These are phyloP conservation scores for Eupithecia subfuscata DNA, from an alignment of 2,888 invertebrate species.

Conservation along the genomic window DNA sequence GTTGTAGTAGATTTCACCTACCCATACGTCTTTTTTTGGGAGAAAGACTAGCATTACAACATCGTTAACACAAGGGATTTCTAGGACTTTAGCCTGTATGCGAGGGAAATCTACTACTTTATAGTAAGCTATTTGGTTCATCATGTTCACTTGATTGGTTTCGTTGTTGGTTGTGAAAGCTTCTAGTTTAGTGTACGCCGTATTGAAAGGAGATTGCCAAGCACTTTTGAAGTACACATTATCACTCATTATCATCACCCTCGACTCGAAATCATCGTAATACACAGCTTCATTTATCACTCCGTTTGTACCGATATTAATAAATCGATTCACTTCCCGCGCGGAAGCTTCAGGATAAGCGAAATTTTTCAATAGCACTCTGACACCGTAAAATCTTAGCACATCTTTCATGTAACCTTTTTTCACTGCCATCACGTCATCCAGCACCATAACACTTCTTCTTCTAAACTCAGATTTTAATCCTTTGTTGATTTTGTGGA, in stretches of 20 bases:
- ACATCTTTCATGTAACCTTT: conserved; percentile 52
- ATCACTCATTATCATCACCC: conserved; percentile 61
- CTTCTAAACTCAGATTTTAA: conserved; percentile 50
- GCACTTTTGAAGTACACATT: conserved; percentile 59
- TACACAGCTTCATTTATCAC: conserved; percentile 51
- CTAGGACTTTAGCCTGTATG: conserved; percentile 61
- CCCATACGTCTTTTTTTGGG: conserved; percentile 49
- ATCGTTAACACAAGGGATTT: conserved; percentile 55
- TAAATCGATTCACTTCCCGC: conserved; percentile 51
- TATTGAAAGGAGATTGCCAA: conserved; percentile 64
- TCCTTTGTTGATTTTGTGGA: conserved; percentile 55
- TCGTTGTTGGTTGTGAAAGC: conserved; percentile 45
- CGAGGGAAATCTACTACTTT: conserved; percentile 53
- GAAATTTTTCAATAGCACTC: conserved; percentile 59
- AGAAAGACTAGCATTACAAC: conserved; percentile 65
- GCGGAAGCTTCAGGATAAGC: conserved; percentile 52
- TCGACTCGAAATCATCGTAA: conserved; percentile 58
- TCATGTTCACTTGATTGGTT: conserved; percentile 64
- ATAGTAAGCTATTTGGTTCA: conserved; percentile 62
- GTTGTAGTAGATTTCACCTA: conserved; percentile 59
- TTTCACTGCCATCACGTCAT: conserved; percentile 59
- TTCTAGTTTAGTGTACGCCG: conserved; percentile 49
- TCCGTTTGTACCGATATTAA: conserved; percentile 52
- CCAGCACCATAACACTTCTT: conserved; percentile 59
- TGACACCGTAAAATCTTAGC: conserved; percentile 52